Conservation (phyloP, 2,113 vertebrate genomes). For the Cyphomyrus plagiostoma region DNA sequence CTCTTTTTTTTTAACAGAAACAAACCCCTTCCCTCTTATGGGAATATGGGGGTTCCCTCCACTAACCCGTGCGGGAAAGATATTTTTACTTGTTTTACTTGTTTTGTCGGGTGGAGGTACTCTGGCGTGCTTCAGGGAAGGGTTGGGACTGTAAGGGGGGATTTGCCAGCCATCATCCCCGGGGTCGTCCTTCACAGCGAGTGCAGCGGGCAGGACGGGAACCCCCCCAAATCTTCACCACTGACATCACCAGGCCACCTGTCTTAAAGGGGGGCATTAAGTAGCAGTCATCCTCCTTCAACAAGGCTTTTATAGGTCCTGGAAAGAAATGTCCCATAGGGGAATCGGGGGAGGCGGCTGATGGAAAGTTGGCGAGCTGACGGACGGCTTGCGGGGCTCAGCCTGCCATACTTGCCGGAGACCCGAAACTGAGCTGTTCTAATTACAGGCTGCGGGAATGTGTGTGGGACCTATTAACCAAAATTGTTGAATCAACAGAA, state of each 20-base stretch:
- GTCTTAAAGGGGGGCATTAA: slow-evolving; percentile 43
- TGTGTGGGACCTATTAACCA: slow-evolving; percentile 76
- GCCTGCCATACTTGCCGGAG: slow-evolving; percentile 59
- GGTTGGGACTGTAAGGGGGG: background rate
- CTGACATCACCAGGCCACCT: slow-evolving; percentile 57
- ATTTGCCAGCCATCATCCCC: slow-evolving; percentile 37
- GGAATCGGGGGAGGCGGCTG: slow-evolving; percentile 51
- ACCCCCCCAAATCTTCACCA: slow-evolving; percentile 15
- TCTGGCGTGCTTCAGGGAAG: background rate
- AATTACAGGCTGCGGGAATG: slow-evolving; percentile 73
- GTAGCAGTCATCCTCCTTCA: slow-evolving; percentile 38
- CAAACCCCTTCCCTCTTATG: background rate
- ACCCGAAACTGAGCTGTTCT: slow-evolving; percentile 76
- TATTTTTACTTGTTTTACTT: background rate
- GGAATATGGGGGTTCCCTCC: slow-evolving; percentile 9
- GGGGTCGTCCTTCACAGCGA: slow-evolving; percentile 41
- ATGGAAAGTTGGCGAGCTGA: slow-evolving; percentile 67
- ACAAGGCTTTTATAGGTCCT: slow-evolving; percentile 38
- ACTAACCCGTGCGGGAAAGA: slow-evolving; percentile 27
- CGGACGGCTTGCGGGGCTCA: slow-evolving; percentile 62
- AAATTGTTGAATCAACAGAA: slow-evolving; percentile 78
- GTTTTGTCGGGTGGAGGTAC: background rate
- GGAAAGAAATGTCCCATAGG: slow-evolving; percentile 33
- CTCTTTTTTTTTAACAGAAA: background rate
- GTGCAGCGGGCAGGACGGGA: slow-evolving; percentile 46